These are phyloP conservation scores for Streblospio benedicti DNA, from an alignment of 1,140 invertebrate genomes.

Conservation along the genomic window DNA sequence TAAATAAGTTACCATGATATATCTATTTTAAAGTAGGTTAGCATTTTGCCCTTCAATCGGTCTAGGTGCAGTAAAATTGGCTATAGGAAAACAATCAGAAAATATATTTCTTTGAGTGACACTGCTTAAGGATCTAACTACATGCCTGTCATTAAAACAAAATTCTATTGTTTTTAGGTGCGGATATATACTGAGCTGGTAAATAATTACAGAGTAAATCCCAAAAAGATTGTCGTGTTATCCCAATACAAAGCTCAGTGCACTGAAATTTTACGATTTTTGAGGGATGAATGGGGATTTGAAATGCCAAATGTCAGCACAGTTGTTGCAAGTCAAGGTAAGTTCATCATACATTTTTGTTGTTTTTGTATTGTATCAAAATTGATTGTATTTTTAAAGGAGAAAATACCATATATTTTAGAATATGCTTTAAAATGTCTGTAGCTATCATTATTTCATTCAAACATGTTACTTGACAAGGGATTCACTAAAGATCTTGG, in stretches of 20 bases:
- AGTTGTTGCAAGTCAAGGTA: slow-evolving; percentile 4
- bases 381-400: neutral
- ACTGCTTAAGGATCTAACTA: too few relatives aligned
- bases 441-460: too few relatives aligned
- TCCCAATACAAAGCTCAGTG: slow-evolving; percentile 8
- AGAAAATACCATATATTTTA: too few relatives aligned
- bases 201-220: neutral
- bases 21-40: too few relatives aligned
- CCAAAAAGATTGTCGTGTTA: neutral
- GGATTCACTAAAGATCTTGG: too few relatives aligned
- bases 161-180: neutral
- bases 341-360: neutral
- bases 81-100: too few relatives aligned
- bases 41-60: too few relatives aligned
- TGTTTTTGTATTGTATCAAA: neutral
- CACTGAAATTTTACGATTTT: neutral
- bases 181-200: neutral
- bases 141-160: neutral
- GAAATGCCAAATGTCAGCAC: slow-evolving; percentile 6
- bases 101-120: too few relatives aligned
- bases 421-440: too few relatives aligned
- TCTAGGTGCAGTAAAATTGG: too few relatives aligned
- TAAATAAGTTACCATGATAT: too few relatives aligned
- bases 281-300: neutral
- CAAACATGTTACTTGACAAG: too few relatives aligned